Evolutionary conservation across 2,888 invertebrate genomes (phyloP).

Genomic region (Netelia inedita): DNA sequence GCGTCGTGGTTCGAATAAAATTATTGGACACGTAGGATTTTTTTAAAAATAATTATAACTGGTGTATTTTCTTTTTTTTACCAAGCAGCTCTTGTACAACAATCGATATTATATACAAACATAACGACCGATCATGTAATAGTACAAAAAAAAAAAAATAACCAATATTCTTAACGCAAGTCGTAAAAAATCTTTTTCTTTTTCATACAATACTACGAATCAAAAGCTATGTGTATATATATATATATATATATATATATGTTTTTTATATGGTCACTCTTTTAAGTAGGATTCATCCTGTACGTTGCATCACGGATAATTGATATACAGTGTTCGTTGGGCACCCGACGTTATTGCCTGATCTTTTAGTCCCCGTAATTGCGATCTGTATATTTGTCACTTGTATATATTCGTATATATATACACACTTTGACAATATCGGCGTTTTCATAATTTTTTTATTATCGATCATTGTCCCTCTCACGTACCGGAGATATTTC

Average conservation of each 20-base stretch:
- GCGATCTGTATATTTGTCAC: conserved; percentile 29
- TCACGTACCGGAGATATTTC: conserved; percentile 27
- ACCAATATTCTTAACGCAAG: conserved; percentile 74
- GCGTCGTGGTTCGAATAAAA: conserved; percentile 29
- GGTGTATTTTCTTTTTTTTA: conserved; percentile 74
- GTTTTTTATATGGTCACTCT: conserved; percentile 19
- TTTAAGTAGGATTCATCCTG: conserved; percentile 38
- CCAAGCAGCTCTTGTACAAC: conserved; percentile 77
- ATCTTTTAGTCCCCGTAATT: conserved; percentile 5
- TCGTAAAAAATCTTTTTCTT: conserved; percentile 76
- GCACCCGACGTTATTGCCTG: conserved; percentile 40
- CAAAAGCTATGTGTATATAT: conserved; percentile 55
- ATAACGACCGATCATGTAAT: conserved; percentile 78
- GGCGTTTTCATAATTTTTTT: conserved; percentile 33
- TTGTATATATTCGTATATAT: conserved; percentile 59
- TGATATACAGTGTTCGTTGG: neutral
- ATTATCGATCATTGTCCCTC: conserved; percentile 33
- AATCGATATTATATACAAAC: conserved; percentile 80
- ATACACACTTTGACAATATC: conserved; percentile 58
- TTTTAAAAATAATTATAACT: conserved; percentile 78
- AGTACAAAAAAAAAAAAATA: conserved; percentile 73
- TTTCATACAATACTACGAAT: conserved; percentile 57
- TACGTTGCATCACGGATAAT: conserved; percentile 44
- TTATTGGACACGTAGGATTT: conserved; percentile 36
- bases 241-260: conserved; percentile 7